These are phyloP conservation scores for Triplophysa bombifrons DNA, from an alignment of 2,797 vertebrate species.

Conservation along the genomic window DNA sequence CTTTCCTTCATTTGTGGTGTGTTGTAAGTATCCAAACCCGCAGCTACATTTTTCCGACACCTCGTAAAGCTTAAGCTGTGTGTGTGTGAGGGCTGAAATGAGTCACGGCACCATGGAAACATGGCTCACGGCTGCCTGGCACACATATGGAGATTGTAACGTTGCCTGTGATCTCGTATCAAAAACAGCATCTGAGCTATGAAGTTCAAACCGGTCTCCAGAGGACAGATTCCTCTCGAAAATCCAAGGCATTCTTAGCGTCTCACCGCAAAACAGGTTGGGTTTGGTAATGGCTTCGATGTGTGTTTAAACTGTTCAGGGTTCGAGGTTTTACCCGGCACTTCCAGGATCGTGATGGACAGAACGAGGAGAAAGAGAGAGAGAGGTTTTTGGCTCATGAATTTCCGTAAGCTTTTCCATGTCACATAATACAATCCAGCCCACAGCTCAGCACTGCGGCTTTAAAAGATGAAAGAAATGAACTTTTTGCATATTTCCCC, in stretches of 20 bases:
- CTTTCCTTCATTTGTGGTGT: constrained; percentile 15
- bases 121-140: constrained; percentile 34
- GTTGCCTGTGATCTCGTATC: constrained; percentile 54
- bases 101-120: constrained; percentile 53
- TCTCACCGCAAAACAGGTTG: not conserved
- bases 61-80: constrained; percentile 38
- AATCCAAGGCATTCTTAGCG: not conserved
- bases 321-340: constrained; percentile 16
- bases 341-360: constrained; percentile 31
- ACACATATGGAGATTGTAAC: constrained; percentile 48
- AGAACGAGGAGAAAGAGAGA: constrained; percentile 23
- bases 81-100: constrained; percentile 24
- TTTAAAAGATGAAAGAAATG: constrained; percentile 34
- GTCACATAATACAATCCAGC: constrained; percentile 38
- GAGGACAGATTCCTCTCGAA: constrained; percentile 31
- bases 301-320: not conserved
- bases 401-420: constrained; percentile 41
- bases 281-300: not conserved
- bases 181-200: constrained; percentile 31
- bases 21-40: constrained; percentile 24
- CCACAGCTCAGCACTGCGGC: constrained; percentile 11
- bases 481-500: constrained; percentile 5
- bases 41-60: constrained; percentile 28
- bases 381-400: constrained; percentile 24
- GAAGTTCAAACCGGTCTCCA: constrained; percentile 27